A percentile compares a stretch with the other conserved stretches of the same genome.
Conservation (phyloP, 30 jellyfish, hydroid and myxozoan species). For the Turritopsis rubra region DNA sequence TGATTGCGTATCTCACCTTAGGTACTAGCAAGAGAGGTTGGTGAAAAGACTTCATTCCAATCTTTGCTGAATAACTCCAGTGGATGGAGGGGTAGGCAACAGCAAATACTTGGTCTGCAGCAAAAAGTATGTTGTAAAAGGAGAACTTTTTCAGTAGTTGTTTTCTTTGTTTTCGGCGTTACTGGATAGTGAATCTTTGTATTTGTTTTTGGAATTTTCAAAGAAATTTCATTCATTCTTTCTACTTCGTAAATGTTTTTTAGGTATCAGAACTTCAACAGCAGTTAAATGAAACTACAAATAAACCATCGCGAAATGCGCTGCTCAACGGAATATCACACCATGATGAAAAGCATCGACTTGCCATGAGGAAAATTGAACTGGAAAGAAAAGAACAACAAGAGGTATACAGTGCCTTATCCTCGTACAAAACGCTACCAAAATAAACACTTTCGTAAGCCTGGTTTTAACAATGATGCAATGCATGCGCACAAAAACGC, state of each 20-base stretch:
- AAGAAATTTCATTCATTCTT: neutral
- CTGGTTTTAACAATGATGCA: too few species aligned
- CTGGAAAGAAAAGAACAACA: conserved; percentile 75
- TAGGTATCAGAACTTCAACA: conserved; percentile 57
- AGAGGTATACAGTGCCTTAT: conserved; percentile 40
- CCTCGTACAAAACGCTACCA: neutral
- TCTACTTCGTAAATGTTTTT: conserved; percentile 1
- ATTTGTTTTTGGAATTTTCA: neutral
- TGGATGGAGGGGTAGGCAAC: conserved; percentile 95
- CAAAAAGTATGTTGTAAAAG: conserved; percentile 57
- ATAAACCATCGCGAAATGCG: conserved; percentile 7
- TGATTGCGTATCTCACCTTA: neutral
- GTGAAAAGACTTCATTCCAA: conserved; percentile 75
- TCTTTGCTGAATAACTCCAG: conserved; percentile 49
- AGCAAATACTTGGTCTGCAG: conserved; percentile 68
- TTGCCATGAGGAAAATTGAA: conserved; percentile 62
- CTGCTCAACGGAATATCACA: conserved; percentile 20
- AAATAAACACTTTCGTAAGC: too few species aligned
- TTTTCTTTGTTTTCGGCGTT: too few species aligned
- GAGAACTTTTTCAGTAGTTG: too few species aligned
- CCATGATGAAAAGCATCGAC: conserved; percentile 77
- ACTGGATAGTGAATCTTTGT: neutral
- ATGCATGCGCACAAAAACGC: too few species aligned
- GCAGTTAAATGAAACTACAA: neutral
- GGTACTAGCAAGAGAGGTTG: conserved; percentile 83